Conservation (phyloP, 2,113 vertebrate genomes). For the Oryzias celebensis region DNA sequence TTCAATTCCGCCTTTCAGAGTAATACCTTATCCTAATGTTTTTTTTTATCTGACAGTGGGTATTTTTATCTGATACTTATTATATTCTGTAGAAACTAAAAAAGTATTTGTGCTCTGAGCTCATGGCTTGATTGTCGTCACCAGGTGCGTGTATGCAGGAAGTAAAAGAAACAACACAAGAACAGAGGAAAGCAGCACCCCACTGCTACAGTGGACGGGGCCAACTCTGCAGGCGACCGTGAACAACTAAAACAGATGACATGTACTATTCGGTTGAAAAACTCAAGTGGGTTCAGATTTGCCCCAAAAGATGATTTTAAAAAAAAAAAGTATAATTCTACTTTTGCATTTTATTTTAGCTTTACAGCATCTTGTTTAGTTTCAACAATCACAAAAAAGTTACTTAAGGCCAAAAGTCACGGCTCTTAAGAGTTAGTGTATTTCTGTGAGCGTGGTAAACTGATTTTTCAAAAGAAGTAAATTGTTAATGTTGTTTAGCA, state of each 20-base stretch:
- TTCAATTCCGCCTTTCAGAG: conserved; percentile 8
- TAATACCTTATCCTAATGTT: conserved; percentile 1
- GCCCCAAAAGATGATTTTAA: no score
- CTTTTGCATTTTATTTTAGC: no score
- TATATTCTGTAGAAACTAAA: conserved; percentile 4
- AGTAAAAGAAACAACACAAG: conserved; percentile 43
- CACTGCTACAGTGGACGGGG: conserved; percentile 19
- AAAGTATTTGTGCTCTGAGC: background rate
- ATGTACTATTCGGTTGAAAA: background rate
- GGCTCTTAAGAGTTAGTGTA: no score
- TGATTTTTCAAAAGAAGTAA: no score
- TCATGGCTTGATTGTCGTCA: conserved; percentile 16
- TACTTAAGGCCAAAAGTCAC: no score
- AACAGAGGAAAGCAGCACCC: conserved; percentile 27
- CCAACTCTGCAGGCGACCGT: conserved; percentile 32
- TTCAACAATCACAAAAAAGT: no score
- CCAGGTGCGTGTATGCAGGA: conserved; percentile 35
- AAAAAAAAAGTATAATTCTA: no score
- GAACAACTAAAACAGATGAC: conserved; percentile 37
- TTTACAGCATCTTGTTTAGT: no score
- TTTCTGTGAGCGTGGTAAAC: no score
- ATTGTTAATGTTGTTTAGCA: no score
- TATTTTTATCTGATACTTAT: background rate
- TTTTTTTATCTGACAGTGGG: background rate
- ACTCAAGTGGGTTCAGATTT: background rate